Evolutionary conservation across 2,888 invertebrate species (phyloP), one percentile per base, ranked within the genome.

Genomic region (Pyrgus malvae): DNA sequence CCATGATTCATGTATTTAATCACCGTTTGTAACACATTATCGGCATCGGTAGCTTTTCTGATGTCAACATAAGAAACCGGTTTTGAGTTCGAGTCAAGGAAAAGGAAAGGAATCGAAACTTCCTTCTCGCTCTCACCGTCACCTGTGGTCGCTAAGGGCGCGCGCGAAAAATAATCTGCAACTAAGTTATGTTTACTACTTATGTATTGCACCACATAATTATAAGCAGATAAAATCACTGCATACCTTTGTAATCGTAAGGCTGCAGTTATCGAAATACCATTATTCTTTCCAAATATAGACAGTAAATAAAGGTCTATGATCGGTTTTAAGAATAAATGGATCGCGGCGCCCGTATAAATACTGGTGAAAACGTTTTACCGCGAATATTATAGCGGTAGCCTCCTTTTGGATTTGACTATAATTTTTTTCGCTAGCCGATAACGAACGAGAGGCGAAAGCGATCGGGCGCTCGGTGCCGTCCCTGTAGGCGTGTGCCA

Each of bases 391-490:
- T 4, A 63, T 62, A 0, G 61, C 61, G 2, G 58, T 61, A 0
- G 59, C 63, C 27, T 61, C 63, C 31, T 63, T 64, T 16, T 61
- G 63, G 2, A 63, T 61, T 40, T 63, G 63, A 23, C 57, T 57
- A 37, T 63, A 65, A 17, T 57, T 62, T 7, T 38, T 21, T 41
- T 61, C 57, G 25, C 58, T 59, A 2, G 44, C 1, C 5, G 16
- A 33, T 2, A 59, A 41, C 1, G 54, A 58, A 0, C 57, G 48
- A 6, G 51, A 48, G 2, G 48, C 48, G 12, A 11, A 53, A 0
- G 44, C 46, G 17, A 48, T 4, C 8, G 44, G 45, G 11, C 50
- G 45, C 21, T 45, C 45, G 21, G 3, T 7, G 0, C 45, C 33
- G 3, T 45, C 33, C 0, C 3, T 8, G 21, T 21, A 1, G n/a